Evolutionary conservation across 2,113 vertebrate genomes (phyloP).

Genomic region (Chelonoidis abingdonii): DNA sequence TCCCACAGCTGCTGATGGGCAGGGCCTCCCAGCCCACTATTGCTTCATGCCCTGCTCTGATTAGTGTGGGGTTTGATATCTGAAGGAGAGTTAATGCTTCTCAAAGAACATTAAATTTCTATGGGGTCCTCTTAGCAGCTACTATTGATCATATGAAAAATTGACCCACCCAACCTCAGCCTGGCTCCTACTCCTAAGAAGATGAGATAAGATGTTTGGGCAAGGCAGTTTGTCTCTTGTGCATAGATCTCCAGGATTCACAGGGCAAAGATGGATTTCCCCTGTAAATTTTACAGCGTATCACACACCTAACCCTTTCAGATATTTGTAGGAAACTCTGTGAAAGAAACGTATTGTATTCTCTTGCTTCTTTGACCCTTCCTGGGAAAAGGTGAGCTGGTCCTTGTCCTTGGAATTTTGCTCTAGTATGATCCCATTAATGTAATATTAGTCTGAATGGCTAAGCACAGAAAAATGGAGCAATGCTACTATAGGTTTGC

Average conservation of each 20-base stretch:
- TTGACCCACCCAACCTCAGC: background rate
- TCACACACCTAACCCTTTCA: too few relatives aligned
- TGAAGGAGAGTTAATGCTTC: background rate
- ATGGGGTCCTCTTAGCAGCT: background rate
- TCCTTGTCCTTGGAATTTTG: too few relatives aligned
- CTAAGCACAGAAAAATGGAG: too few relatives aligned
- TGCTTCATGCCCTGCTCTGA: too few relatives aligned
- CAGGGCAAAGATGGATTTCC: background rate
- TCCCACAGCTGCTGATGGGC: too few relatives aligned
- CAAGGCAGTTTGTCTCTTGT: background rate
- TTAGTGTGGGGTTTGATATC: too few relatives aligned
- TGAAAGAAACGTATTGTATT: background rate
- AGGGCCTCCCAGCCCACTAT: too few relatives aligned
- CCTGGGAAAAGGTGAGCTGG: too few relatives aligned
- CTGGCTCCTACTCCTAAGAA: background rate
- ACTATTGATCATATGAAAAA: background rate
- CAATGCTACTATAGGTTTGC: too few relatives aligned
- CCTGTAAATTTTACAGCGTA: background rate
- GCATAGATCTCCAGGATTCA: background rate
- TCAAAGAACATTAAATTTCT: background rate
- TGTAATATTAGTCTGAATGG: too few relatives aligned
- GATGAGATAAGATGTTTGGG: background rate
- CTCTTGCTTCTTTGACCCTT: background rate
- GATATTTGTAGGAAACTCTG: background rate
- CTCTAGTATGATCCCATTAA: too few relatives aligned